Base-by-base conservation (phyloP, 2,113 vertebrate species). In the Sinocyclocheilus grahami region DNA sequence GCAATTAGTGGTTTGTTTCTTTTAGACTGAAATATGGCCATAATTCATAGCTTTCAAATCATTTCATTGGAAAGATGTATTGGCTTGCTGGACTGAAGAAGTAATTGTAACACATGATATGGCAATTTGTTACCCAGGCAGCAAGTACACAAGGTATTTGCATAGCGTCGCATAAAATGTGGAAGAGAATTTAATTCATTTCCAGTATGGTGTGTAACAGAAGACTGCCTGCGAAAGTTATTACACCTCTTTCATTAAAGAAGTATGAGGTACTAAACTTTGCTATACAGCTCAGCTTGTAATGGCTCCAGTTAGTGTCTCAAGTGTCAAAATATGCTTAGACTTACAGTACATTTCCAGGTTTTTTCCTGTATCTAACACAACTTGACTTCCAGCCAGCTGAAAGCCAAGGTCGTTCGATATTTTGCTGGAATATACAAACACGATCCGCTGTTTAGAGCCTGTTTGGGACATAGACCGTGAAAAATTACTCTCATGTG, bases 1-100 rank as follows among this genome's bases (percentile, higher is more conserved):
- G 94, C 95, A 96, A 95, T 96, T 93, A 96, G 93, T 92, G 93
- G 94, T 92, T 94, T 96, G 95, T 94, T 94, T 94, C 95, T 96
- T 94, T 93, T 93, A 95, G 93, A 94, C 94, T 95, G 93, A 96
- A 96, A 95, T 95, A 95, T 95, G 93, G 94, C 92, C 94, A 95
- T 93, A 94, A 95, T 94, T 96, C 90, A 96, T 95, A 93, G 94
- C 93, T 94, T 94, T 95, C 93, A 94, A 93, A 89, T 88, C 90
- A 88, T 84, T 94, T 93, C 90, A 93, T 92, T 92, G 92, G 90
- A 93, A 94, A 95, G 94, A 95, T 93, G 89, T 93, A 95, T 95
- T 92, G 93, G 88, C 89, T 90, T 91, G 93, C 89, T 90, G 83
- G 90, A 91, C 91, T 90, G 91, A 90, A 92, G 91, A 93, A 92